phyloP scores from a whole-genome alignment of 2,113 vertebrate genomes.

The Circaetus cinerascens region DNA sequence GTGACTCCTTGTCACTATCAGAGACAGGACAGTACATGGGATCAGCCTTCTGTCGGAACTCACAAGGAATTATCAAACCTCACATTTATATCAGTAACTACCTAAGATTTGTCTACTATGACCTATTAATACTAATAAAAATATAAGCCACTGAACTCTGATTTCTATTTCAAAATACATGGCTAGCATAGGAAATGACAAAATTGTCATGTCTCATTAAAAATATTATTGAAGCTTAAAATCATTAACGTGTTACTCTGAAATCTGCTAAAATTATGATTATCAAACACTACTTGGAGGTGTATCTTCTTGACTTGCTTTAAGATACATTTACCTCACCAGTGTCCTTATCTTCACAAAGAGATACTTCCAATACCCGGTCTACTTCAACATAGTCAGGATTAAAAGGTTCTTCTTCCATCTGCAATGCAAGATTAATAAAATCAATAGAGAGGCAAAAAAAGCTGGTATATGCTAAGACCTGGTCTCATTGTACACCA shows the following conservation, averaged over 20 bases:
- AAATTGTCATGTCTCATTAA: background rate
- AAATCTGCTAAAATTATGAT: background rate
- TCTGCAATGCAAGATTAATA: constrained; percentile 75
- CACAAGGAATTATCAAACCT: background rate
- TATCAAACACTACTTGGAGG: background rate
- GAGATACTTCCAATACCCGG: constrained; percentile 94
- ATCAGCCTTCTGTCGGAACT: background rate
- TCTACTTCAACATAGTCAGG: constrained; percentile 98
- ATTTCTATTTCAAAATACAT: background rate
- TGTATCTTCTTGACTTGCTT: background rate
- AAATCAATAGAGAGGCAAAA: background rate
- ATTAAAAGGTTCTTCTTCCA: constrained; percentile 98
- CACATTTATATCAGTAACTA: background rate
- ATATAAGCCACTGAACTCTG: background rate
- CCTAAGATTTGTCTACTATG: background rate
- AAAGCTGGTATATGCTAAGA: background rate
- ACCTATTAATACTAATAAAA: background rate
- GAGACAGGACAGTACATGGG: background rate
- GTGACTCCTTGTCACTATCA: background rate
- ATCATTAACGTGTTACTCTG: background rate
- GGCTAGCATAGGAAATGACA: background rate
- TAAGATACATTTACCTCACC: constrained; percentile 83
- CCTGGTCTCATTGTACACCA: background rate
- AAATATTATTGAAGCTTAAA: background rate
- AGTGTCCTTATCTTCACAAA: constrained; percentile 97